Evolutionary conservation across 2,797 vertebrate species (phyloP).

Genomic region (Sebastes matsubarae): DNA sequence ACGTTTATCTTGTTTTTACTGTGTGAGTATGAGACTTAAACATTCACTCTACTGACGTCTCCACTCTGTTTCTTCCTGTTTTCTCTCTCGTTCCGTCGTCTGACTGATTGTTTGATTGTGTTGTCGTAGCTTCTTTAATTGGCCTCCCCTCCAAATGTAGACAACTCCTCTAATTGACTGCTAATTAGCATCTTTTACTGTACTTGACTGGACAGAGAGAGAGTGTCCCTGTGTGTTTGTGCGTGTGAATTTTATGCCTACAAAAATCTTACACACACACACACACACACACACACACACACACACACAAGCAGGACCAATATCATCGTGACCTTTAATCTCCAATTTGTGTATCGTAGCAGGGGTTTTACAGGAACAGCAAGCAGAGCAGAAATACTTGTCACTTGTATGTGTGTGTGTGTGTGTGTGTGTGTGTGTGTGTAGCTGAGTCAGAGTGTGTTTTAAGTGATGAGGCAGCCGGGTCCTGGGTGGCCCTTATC

Average conservation of each 20-base stretch:
- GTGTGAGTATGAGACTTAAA: not conserved
- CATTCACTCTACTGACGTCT: not conserved
- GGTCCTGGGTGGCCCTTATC: conserved; percentile 38
- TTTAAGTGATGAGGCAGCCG: conserved; percentile 37
- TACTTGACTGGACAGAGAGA: not conserved
- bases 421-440: not conserved
- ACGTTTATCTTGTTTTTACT: not conserved
- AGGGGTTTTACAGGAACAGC: not conserved
- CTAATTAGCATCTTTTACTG: conserved; percentile 21
- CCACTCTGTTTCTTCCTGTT: not conserved
- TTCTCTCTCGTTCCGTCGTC: not conserved
- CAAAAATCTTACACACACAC: not conserved
- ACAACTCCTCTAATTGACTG: conserved; percentile 21
- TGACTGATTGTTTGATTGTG: conserved; percentile 4
- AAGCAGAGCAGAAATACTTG: not conserved
- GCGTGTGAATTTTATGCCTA: not conserved
- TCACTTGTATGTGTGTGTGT: not conserved
- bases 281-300: not conserved
- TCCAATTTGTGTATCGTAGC: not conserved
- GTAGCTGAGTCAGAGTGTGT: conserved; percentile 23
- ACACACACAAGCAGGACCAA: not conserved
- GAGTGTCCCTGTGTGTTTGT: not conserved
- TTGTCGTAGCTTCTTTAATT: conserved; percentile 22
- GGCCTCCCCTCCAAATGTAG: not conserved
- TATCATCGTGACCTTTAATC: conserved; percentile 3